Percentiles rank a stretch among this genome's conserved stretches.
These are phyloP conservation scores for Echinometra lucunter DNA, from an alignment of 53 echinoderm and acorn worm species.

Conservation along the genomic window DNA sequence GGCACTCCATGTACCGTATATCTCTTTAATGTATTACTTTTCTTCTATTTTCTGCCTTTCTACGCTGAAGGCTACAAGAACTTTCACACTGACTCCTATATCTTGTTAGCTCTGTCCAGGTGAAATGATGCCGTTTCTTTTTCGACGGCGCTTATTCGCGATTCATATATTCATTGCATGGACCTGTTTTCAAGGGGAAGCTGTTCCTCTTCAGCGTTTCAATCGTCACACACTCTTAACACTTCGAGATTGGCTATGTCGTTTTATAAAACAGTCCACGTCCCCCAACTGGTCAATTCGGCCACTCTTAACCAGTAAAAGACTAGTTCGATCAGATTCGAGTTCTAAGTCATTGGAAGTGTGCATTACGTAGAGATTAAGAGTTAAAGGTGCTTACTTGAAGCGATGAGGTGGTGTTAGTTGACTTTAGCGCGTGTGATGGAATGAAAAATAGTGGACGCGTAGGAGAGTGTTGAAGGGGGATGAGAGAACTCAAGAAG, in stretches of 20 bases:
- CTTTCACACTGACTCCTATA: too few relatives aligned
- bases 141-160: too few relatives aligned
- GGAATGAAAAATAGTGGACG: conserved; percentile 4
- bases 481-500: conserved; percentile 9
- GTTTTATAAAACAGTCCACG: neutral
- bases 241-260: neutral
- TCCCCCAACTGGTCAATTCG: too few relatives aligned
- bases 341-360: neutral
- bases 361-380: neutral
- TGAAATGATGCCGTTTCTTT: too few relatives aligned
- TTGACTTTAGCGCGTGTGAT: neutral
- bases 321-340: neutral
- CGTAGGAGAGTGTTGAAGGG: neutral
- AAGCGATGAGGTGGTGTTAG: neutral
- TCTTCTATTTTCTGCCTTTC: too few relatives aligned
- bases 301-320: neutral
- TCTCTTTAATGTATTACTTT: too few relatives aligned
- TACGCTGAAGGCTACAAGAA: too few relatives aligned
- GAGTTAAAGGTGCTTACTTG: neutral
- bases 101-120: too few relatives aligned
- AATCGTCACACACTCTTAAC: neutral
- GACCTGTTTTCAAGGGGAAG: neutral
- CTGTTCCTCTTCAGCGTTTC: neutral
- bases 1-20: too few relatives aligned
- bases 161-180: neutral